A percentile compares a stretch with the other conserved stretches of the same genome.
Conservation (phyloP, 2,113 vertebrate genomes). For the Myiozetetes cayanensis region DNA sequence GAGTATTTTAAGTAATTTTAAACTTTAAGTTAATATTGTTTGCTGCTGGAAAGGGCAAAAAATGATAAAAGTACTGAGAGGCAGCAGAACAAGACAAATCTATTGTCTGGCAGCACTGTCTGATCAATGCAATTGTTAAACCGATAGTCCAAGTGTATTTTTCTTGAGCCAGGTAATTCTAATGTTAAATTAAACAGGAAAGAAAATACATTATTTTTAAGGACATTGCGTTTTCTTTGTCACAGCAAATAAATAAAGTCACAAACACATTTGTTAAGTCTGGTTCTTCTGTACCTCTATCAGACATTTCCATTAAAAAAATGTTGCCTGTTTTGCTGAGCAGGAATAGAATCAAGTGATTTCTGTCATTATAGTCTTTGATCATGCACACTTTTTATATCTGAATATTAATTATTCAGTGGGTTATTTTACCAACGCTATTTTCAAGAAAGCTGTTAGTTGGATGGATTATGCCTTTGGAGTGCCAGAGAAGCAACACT, state of each 20-base stretch:
- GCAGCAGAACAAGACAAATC: not conserved
- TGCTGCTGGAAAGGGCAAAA: not conserved
- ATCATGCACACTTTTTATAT: not conserved
- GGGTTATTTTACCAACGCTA: not conserved
- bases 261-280: not conserved
- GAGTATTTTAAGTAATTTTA: not conserved
- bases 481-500: not conserved
- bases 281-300: not conserved
- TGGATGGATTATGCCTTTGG: not conserved
- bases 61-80: not conserved
- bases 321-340: not conserved
- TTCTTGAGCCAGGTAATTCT: not conserved
- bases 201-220: not conserved
- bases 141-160: not conserved
- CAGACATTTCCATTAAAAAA: not conserved
- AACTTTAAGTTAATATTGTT: not conserved
- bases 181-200: not conserved
- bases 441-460: not conserved
- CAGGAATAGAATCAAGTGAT: not conserved
- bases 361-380: not conserved
- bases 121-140: not conserved
- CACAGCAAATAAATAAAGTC: not conserved
- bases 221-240: slow-evolving; percentile 1
- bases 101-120: not conserved
- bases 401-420: slow-evolving; percentile 4